Evolutionary conservation across 2,113 vertebrate genomes (phyloP).

Genomic region (Paracanthobrama guichenoti): DNA sequence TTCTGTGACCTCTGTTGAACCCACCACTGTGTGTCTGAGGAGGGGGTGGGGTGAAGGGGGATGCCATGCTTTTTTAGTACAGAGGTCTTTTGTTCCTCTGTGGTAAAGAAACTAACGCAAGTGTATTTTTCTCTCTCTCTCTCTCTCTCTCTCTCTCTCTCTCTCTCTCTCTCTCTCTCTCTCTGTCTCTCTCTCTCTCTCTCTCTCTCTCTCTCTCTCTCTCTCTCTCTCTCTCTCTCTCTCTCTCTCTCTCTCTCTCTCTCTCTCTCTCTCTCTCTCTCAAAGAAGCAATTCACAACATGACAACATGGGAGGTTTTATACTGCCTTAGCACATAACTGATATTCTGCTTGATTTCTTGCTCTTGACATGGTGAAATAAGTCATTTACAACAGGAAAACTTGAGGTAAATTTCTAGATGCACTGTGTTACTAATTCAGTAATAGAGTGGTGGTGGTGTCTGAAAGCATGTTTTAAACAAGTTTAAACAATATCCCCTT

Average conservation of each 20-base stretch:
- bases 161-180: slow-evolving; percentile 30
- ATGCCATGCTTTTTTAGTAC: neutral
- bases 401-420: neutral
- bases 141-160: slow-evolving; percentile 28
- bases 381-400: slow-evolving; percentile 13
- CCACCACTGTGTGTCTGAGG: neutral
- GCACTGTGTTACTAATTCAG: neutral
- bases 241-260: slow-evolving; percentile 26
- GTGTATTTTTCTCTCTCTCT: slow-evolving; percentile 21
- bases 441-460: neutral
- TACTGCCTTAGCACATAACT: slow-evolving; percentile 7
- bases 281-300: slow-evolving; percentile 12
- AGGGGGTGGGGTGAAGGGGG: too few species aligned
- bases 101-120: slow-evolving; percentile 9
- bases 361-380: slow-evolving; percentile 24
- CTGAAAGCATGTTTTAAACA: slow-evolving; percentile 2
- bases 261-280: slow-evolving; percentile 31
- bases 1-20: slow-evolving; percentile 21
- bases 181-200: slow-evolving; percentile 23
- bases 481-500: too few species aligned
- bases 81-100: slow-evolving; percentile 1
- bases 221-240: slow-evolving; percentile 30
- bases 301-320: slow-evolving; percentile 13
- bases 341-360: slow-evolving; percentile 20
- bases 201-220: slow-evolving; percentile 28